Evolutionary conservation across 2,113 vertebrate species (phyloP).

Genomic region (Cebus imitator): DNA sequence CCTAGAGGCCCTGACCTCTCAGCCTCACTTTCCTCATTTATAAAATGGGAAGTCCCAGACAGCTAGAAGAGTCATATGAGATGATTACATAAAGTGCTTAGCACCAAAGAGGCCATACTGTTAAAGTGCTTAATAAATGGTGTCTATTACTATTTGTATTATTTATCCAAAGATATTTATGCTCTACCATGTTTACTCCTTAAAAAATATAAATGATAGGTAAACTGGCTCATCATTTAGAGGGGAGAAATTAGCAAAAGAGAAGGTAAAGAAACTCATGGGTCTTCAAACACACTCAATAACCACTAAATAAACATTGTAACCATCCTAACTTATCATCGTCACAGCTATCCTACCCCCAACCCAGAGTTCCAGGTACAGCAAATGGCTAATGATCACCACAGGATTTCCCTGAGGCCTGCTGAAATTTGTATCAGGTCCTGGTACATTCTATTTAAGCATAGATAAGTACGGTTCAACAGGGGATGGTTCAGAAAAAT

Average conservation of each 20-base stretch:
- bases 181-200: not conserved
- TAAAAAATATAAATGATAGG: not conserved
- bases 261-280: not conserved
- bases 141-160: not conserved
- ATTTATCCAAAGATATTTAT: not conserved
- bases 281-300: conserved; percentile 7
- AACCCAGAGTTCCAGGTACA: not conserved
- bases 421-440: not conserved
- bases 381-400: not conserved
- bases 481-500: not conserved
- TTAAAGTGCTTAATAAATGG: not conserved
- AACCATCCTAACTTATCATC: not conserved
- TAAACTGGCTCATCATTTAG: not conserved
- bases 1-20: not conserved
- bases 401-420: not conserved
- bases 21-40: not conserved
- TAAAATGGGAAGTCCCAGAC: not conserved
- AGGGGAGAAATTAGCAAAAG: not conserved
- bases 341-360: not conserved
- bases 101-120: not conserved
- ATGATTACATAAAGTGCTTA: not conserved
- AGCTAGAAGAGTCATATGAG: not conserved
- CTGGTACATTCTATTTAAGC: not conserved
- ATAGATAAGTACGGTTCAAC: not conserved
- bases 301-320: not conserved